These are phyloP conservation scores for Chondrosia reniformis DNA, from an alignment of 37 sponge, comb jelly and placozoan species.

Conservation along the genomic window DNA sequence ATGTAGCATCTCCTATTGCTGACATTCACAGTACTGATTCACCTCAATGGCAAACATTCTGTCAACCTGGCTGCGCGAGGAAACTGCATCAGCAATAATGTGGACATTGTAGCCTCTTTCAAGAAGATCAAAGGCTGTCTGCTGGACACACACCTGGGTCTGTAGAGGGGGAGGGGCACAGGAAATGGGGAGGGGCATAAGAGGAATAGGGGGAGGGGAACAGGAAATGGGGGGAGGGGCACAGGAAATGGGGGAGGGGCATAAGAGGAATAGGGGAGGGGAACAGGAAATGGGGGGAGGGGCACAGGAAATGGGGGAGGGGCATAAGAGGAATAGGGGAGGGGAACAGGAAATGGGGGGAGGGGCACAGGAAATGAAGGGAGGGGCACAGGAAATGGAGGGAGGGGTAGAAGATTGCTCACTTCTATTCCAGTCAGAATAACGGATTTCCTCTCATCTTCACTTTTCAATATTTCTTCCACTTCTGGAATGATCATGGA, in stretches of 20 bases:
- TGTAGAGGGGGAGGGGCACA: not conserved
- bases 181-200: not conserved
- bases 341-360: not conserved
- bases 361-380: too few species aligned
- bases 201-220: not conserved
- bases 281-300: not conserved
- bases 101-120: conserved; percentile 88
- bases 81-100: conserved; percentile 87
- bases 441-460: conserved; percentile 65
- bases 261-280: too few species aligned
- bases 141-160: conserved; percentile 98
- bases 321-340: not conserved
- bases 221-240: not conserved
- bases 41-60: conserved; percentile 91
- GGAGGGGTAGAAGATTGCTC: not conserved
- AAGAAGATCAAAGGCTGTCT: conserved; percentile 90
- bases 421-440: conserved; percentile 98
- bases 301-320: not conserved
- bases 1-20: not conserved
- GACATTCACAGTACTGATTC: not conserved
- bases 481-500: conserved; percentile 94
- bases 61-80: conserved; percentile 87
- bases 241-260: too few species aligned
- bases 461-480: conserved; percentile 42
- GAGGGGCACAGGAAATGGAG: not conserved